Evolutionary conservation across 2,113 vertebrate genomes (phyloP).

Genomic region (Ictidomys tridecemlineatus): DNA sequence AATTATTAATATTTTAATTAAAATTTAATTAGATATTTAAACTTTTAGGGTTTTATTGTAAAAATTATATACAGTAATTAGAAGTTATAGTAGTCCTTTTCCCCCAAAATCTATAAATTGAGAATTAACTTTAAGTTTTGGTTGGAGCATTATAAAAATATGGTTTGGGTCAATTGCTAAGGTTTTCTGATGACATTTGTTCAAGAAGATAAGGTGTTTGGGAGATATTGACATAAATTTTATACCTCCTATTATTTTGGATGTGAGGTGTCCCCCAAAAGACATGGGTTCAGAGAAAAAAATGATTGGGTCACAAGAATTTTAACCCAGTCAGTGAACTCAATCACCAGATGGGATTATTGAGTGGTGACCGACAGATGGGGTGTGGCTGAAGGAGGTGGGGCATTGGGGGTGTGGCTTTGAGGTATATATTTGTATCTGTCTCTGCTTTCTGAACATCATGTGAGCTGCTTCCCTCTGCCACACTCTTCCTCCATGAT

Average conservation of each 20-base stretch:
- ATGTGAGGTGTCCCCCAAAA: no score
- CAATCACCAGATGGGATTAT: no score
- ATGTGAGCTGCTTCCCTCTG: no score
- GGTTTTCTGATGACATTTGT: constrained; percentile 42
- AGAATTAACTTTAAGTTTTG: constrained; percentile 34
- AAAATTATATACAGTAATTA: neutral
- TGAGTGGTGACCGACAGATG: no score
- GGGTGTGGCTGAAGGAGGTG: no score
- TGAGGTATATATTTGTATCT: no score
- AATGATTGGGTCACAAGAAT: no score
- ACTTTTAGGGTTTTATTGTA: constrained; percentile 53
- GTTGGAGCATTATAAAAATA: neutral
- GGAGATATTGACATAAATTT: constrained; percentile 31
- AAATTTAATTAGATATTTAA: constrained; percentile 16
- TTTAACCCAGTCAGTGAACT: no score
- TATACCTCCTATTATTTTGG: neutral
- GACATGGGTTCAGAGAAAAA: no score
- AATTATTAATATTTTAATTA: constrained; percentile 29
- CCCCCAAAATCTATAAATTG: neutral
- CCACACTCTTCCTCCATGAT: no score
- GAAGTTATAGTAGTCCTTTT: neutral
- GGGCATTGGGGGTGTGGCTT: no score
- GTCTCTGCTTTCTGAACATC: no score
- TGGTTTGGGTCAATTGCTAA: neutral
- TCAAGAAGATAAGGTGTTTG: neutral